Evolutionary conservation across 1,140 invertebrate genomes (phyloP).

Genomic region (Habropoda laboriosa): DNA sequence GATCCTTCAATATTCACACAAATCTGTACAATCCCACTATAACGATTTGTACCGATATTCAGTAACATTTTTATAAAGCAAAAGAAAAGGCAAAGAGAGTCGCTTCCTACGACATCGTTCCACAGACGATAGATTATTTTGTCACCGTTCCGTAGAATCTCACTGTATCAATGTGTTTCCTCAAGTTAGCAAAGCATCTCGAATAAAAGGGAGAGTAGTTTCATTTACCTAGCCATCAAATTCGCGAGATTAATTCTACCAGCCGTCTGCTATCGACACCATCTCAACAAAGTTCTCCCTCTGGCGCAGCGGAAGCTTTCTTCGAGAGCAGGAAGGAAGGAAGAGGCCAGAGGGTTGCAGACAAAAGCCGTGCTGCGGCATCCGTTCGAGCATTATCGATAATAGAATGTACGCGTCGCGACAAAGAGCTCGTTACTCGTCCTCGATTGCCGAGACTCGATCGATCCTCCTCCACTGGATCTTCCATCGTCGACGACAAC

Average conservation of each 20-base stretch:
- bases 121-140: too few relatives aligned
- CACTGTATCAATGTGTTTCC: too few relatives aligned
- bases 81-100: too few relatives aligned
- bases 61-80: too few relatives aligned
- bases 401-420: conserved; percentile 19
- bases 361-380: conserved; percentile 25
- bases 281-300: too few relatives aligned
- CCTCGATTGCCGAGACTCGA: conserved; percentile 6
- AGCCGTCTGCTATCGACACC: not conserved
- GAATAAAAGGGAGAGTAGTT: not conserved
- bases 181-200: too few relatives aligned
- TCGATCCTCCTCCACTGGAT: not conserved
- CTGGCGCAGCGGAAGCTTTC: not conserved
- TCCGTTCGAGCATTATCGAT: conserved; percentile 30
- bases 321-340: conserved; percentile 20
- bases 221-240: not conserved
- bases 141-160: too few relatives aligned
- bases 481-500: not conserved
- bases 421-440: conserved; percentile 23
- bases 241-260: not conserved
- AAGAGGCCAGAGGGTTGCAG: not conserved
- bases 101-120: too few relatives aligned
- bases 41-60: too few relatives aligned
- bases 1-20: too few relatives aligned
- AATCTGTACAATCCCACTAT: too few relatives aligned